Evolutionary conservation across 2,113 vertebrate genomes (phyloP).

Genomic region (Syngnathoides biaculeatus): DNA sequence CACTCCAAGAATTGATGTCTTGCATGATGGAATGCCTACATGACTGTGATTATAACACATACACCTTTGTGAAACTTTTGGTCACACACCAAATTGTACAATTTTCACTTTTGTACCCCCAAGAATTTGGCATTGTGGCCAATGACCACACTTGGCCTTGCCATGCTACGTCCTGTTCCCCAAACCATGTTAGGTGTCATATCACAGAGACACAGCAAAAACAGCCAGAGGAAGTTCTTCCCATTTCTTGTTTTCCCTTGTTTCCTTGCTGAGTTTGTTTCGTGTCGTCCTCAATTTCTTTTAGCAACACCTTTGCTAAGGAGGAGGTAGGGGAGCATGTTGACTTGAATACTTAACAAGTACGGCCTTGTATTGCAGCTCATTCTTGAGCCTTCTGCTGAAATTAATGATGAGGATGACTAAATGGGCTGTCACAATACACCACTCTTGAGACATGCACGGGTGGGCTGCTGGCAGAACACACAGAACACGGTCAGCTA

Average conservation of each 20-base stretch:
- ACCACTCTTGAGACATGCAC: conserved; percentile 41
- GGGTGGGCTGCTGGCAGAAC: conserved; percentile 38
- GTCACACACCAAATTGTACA: background rate
- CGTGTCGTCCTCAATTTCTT: conserved; percentile 29
- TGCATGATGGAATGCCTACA: background rate
- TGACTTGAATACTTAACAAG: conserved; percentile 36
- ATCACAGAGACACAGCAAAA: conserved; percentile 8
- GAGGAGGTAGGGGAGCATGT: conserved; percentile 1
- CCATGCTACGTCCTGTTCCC: background rate
- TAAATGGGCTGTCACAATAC: conserved; percentile 58
- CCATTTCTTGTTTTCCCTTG: conserved; percentile 8
- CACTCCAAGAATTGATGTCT: background rate
- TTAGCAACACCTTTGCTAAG: conserved; percentile 15
- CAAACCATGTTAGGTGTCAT: conserved; percentile 23
- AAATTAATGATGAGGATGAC: conserved; percentile 58
- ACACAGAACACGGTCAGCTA: conserved; percentile 31
- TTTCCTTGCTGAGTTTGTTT: conserved; percentile 34
- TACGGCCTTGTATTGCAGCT: conserved; percentile 27
- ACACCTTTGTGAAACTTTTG: conserved; percentile 10
- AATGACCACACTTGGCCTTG: background rate
- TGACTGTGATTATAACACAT: background rate
- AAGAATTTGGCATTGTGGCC: background rate
- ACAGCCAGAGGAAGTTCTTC: conserved; percentile 16
- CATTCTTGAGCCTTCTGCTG: conserved; percentile 54
- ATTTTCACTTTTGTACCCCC: background rate